Evolutionary conservation across 1,140 invertebrate genomes (phyloP), one percentile per base, ranked within the genome.

Genomic region (Plodia interpunctella): DNA sequence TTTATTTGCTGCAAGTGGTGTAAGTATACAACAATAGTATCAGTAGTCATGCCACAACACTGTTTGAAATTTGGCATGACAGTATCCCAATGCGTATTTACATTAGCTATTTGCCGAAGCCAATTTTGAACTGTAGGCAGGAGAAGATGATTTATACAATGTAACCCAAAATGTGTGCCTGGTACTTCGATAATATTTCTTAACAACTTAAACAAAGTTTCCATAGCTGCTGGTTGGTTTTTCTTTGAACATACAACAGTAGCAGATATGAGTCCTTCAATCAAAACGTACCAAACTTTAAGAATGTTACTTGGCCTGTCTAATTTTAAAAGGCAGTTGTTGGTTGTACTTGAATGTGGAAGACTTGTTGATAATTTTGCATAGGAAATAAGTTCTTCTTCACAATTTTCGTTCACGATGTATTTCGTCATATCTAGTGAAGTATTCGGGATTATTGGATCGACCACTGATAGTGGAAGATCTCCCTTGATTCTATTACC

Each of bases 61-160:
- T 98, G 97, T 78, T 98, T 98, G 74, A 98, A 98, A 81, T 97
- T 97, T 49, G 95, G 93, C 66, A 94, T 94, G 65, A 94, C 93
- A 49, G 92, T 92, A 68, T 95, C 94, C 93, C 94, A 95, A 32
- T 93, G 91, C 66, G 92, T 91, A 66, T 91, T 92, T 0, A 93
- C 92, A 61, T 93, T 92, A 60, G 93, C 91, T 55, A 94, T 93
- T 76, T 95, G 94, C 9, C 96, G 90, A 51, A 98, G 80, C 97
- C 97, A 98, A 66, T 94, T 94, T 90, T 98, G 97, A 11, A 98
- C 94, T 89, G 95, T 96, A 0, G 97, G 97, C 57, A 98, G 87
- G 1, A 98, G 84, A 44, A 98, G 83, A 78, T 97, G 96, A 78
- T 98, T 98, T 10, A 98, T 94, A 87, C 96, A 97, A 76, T 96